Percentiles rank a stretch among this genome's conserved stretches.
These are phyloP conservation scores for Temnothorax ravouxi DNA, from an alignment of 2,888 invertebrate species.

Conservation along the genomic window DNA sequence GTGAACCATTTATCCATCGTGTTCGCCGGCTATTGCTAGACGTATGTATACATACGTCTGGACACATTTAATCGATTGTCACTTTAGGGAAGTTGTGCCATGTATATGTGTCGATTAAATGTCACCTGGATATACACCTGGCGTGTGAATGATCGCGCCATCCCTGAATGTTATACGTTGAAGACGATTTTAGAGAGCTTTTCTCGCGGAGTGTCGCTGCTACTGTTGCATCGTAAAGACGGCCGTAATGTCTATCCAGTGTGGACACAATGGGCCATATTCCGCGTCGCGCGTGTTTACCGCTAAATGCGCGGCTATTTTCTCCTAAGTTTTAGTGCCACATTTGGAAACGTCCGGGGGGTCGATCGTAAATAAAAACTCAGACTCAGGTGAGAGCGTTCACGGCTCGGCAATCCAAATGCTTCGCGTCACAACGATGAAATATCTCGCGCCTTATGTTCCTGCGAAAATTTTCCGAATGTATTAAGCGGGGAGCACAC, in stretches of 20 bases:
- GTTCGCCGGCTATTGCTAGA: background rate
- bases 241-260: conserved; percentile 42
- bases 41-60: conserved; percentile 11
- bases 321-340: conserved; percentile 41
- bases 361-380: conserved; percentile 54
- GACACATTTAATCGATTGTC: conserved; percentile 47
- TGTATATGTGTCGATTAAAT: conserved; percentile 42
- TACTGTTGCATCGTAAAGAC: conserved; percentile 40
- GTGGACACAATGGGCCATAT: conserved; percentile 55
- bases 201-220: background rate
- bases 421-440: conserved; percentile 25
- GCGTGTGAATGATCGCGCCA: conserved; percentile 20
- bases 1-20: conserved; percentile 30
- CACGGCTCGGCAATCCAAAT: conserved; percentile 29
- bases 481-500: no score
- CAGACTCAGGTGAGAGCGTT: conserved; percentile 46
- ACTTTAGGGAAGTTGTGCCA: conserved; percentile 27
- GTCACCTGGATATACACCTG: conserved; percentile 33
- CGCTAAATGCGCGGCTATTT: conserved; percentile 37
- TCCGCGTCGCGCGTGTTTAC: conserved; percentile 25
- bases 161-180: conserved; percentile 3
- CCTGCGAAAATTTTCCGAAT: background rate
- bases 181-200: conserved; percentile 35
- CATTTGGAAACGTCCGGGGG: conserved; percentile 36
- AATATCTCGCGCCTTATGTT: conserved; percentile 16